Evolutionary conservation across 2,888 invertebrate genomes (phyloP), one percentile per base, ranked within the genome.

Genomic region (Cosmia trapezina): DNA sequence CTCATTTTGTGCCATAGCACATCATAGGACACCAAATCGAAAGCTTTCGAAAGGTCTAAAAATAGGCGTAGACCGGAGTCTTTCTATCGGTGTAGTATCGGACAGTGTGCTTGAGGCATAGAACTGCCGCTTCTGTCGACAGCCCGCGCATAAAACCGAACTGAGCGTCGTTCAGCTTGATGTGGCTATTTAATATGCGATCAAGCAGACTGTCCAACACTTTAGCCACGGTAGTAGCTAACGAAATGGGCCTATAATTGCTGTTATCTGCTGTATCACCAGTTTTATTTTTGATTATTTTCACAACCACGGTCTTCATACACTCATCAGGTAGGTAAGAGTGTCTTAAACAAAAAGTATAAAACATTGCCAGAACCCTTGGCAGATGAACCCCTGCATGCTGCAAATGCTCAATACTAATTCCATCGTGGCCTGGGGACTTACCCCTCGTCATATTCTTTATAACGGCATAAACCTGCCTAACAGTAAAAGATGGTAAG

Each of bases 201-300:
- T 43, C 22, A 9, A 60, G 41, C 8, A 43, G 41, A 9, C 22
- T 41, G 2, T 43, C 60, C 14, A 22, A 8, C 9, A 60, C 60
- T 41, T n/a, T 43, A 8, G 9, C 60, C 9, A 60, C 22, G 5
- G 60, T 43, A 17, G 22, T 43, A 17, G 43, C 43, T 43, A 43
- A n/a, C 41, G n/a, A 41, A 43, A 60, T 22, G 14, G 41, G 33
- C 56, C n/a, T 59, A 41, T 59, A 59, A 59, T 41, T 59, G n/a
- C 41, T 41, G n/a, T 7, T n/a, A 2, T 41, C 37, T 14, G n/a
- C 41, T 1, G n/a, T 41, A 14, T n/a, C n/a, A n/a, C n/a, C n/a
- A n/a, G n/a, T n/a, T n/a, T n/a, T n/a, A n/a, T n/a, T n/a, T n/a
- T n/a, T n/a, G n/a, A n/a, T n/a, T n/a, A n/a, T n/a, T n/a, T n/a